Percentiles rank a stretch among this genome's conserved stretches.
phyloP scores from a whole-genome alignment of 2,888 invertebrate species.

The Eupithecia abbreviata region DNA sequence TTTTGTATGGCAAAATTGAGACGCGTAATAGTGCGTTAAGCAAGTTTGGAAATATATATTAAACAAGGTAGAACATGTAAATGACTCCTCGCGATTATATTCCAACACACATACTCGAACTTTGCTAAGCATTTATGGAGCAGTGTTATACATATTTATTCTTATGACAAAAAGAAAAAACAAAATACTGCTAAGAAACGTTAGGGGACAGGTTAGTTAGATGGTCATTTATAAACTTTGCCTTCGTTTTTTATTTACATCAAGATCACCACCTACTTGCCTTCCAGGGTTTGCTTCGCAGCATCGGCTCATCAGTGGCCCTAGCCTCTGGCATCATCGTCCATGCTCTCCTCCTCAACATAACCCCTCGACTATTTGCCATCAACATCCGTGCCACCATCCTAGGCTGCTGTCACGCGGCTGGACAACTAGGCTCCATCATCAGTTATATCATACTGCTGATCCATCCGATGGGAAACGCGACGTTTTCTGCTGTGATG shows the following conservation, averaged over 20 bases:
- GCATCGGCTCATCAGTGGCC: constrained; percentile 58
- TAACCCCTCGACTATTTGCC: constrained; percentile 71
- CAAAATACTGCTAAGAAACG: no score
- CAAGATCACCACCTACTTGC: constrained; percentile 44
- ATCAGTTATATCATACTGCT: constrained; percentile 62
- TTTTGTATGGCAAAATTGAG: neutral
- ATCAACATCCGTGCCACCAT: constrained; percentile 67
- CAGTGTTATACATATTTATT: neutral
- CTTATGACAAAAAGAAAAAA: neutral
- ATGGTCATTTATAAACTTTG: neutral
- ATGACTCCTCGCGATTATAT: neutral
- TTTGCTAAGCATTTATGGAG: neutral
- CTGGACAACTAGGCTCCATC: constrained; percentile 69
- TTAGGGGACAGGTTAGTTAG: no score
- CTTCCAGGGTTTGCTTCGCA: constrained; percentile 58
- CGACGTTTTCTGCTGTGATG: constrained; percentile 53
- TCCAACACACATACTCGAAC: neutral
- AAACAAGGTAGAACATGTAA: neutral
- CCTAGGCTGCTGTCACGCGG: constrained; percentile 68
- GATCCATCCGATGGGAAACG: constrained; percentile 54
- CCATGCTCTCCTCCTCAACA: constrained; percentile 63
- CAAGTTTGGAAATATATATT: neutral
- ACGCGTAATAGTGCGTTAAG: neutral
- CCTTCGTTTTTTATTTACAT: neutral
- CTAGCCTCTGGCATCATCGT: constrained; percentile 62